Percentiles rank a stretch among this genome's conserved stretches.
Conservation (phyloP, 2,797 vertebrate genomes). For the Geotrypetes seraphini region DNA sequence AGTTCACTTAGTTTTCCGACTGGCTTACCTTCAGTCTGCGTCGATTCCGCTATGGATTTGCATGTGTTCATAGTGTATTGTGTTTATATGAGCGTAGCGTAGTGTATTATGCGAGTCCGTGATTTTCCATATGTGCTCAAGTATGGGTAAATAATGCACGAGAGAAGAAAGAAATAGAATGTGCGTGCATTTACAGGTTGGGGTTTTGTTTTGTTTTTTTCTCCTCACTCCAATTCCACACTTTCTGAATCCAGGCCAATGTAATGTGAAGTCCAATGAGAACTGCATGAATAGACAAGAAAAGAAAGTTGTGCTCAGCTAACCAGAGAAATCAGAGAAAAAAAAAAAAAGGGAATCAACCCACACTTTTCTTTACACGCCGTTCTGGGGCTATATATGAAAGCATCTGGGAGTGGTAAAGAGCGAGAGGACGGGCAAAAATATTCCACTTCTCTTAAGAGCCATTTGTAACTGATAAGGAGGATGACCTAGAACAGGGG, state of each 20-base stretch:
- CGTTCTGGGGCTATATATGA: conserved; percentile 44
- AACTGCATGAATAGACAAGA: conserved; percentile 93
- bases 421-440: conserved; percentile 48
- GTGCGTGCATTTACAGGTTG: too few relatives aligned
- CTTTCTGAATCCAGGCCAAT: conserved; percentile 52
- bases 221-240: conserved; percentile 12
- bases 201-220: not conserved
- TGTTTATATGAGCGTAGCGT: not conserved
- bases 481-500: too few relatives aligned
- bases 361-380: conserved; percentile 55
- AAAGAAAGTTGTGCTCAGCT: conserved; percentile 93
- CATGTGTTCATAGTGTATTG: too few relatives aligned
- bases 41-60: not conserved
- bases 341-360: conserved; percentile 58
- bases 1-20: too few relatives aligned
- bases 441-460: conserved; percentile 17
- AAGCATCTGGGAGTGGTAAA: conserved; percentile 32
- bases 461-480: conserved; percentile 13
- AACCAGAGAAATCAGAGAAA: conserved; percentile 80
- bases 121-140: too few relatives aligned
- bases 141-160: not conserved
- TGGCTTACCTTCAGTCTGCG: not conserved
- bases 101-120: too few relatives aligned
- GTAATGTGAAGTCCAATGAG: conserved; percentile 68
- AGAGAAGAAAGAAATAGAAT: not conserved